Base-by-base conservation (phyloP, 2,888 invertebrate species). In the Arenicola marina region DNA sequence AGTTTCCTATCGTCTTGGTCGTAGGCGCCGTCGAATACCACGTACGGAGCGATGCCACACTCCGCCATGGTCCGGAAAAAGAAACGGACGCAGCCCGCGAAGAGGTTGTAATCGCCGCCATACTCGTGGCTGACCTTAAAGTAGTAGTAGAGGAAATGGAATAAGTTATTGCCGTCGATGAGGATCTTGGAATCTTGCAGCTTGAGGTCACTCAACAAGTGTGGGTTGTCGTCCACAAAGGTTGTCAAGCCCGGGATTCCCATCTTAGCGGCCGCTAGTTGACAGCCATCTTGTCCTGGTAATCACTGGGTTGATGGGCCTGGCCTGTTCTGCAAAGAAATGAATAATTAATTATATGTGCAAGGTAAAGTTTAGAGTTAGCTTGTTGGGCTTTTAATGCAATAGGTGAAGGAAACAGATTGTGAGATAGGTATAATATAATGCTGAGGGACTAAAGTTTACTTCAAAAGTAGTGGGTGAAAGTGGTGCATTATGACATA, bases 21-120 rank as follows among this genome's bases (percentile, higher is more conserved):
- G 68, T 80, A 78, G 2, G 78, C 78, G 15, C 83, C 83, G 72
- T 83, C 83, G 66, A 83, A 77, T 11, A 83, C 73, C 51, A 83
- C 76, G 69, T 71, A 77, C 1, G 81, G 77, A 31, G 67, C 59
- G 15, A 83, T 70, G 21, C 73, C 67, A 60, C 81, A 81, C 32
- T 59, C 51, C 34, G 59, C 59, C n/a, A 81, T 63, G 15, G 68
- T 62, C 28, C 65, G 58, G 62, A 81, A 81, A 61, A 75, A 76
- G 44, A 66, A 65, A 33, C 68, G 68, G 24, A 74, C 71, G 32
- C 66, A 70, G 26, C 68, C 61, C 2, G 73, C 70, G 63, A 73
- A 81, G 11, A 61, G 31, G 61, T 81, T 77, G 65, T 82, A 83
- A 66, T 83, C 82, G 0, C 83, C 83, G n/a, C 82, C 81, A 72